These are phyloP conservation scores for Halichondria panicea DNA, from an alignment of 37 sponge, comb jelly and placozoan genomes.

Conservation along the genomic window DNA sequence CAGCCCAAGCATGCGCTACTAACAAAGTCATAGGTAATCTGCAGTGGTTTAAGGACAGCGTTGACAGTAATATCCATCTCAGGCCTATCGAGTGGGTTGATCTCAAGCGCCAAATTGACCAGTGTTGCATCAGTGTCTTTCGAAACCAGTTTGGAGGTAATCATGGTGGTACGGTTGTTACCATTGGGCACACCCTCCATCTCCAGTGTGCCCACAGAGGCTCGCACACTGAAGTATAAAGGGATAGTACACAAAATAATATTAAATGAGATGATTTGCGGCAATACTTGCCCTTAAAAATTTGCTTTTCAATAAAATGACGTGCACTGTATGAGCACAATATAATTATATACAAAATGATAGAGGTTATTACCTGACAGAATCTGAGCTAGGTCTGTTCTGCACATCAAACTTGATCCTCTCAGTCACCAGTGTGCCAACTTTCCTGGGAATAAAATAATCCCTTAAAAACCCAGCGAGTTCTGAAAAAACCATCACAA, in stretches of 20 bases:
- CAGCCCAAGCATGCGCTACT: too few relatives aligned
- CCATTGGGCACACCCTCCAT: constrained; percentile 43
- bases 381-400: constrained; percentile 34
- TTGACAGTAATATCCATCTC: constrained; percentile 44
- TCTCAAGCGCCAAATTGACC: constrained; percentile 48
- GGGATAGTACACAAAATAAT: background rate
- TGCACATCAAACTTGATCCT: background rate
- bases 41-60: constrained; percentile 50
- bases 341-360: too few relatives aligned
- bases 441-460: too few relatives aligned
- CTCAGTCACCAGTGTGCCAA: constrained; percentile 9
- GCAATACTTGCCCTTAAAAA: too few relatives aligned
- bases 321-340: too few relatives aligned
- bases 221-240: constrained; percentile 27
- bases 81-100: constrained; percentile 52
- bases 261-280: too few relatives aligned
- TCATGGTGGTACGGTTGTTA: background rate
- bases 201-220: constrained; percentile 30
- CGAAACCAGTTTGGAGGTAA: constrained; percentile 14
- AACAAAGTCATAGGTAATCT: constrained; percentile 75
- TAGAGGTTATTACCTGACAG: constrained; percentile 43
- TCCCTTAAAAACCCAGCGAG: too few relatives aligned
- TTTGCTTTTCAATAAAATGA: too few relatives aligned
- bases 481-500: background rate
- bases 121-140: background rate